Base-by-base conservation (phyloP, 2,888 invertebrate species). In the Alloscopus bannaensis region DNA sequence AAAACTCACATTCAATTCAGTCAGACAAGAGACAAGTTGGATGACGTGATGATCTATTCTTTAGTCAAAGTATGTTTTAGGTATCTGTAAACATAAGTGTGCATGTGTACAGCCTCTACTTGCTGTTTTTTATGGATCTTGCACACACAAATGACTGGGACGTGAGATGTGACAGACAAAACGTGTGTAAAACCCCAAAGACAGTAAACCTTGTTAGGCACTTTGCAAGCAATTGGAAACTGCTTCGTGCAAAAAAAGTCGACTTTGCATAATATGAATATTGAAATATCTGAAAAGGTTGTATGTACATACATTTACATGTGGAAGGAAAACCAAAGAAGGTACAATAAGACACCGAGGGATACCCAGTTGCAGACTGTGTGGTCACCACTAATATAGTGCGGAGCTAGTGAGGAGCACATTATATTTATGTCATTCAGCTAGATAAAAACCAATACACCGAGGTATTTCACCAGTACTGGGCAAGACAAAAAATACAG, bases 11-110 rank as follows among this genome's bases (percentile, higher is more conserved):
- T 64, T 65, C 42, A 57, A 64, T 73, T 73, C 65, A 64, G 64
- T 64, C 64, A 31, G 11, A 42, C 69, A 26, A 73, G 42, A 73
- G 72, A 65, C 72, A 73, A 73, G 72, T 65, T 65, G 65, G 62
- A 62, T 59, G 50, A 71, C 40, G 55, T 47, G 36, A 55, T 64
- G 72, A 73, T 55, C 64, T 57, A 64, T 72, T 31, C 50, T 47
- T 28, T 18, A 16, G 36, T 20, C 18, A 40, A 42, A 40, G 18
- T 45, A 70, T 59, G 42, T 42, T 47, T 59, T 59, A 59, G 29
- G 20, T 31, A 59, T 40, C 36, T 20, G 11, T 24, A 24, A 66
- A n/a, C 29, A 50, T n/a, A 22, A 18, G 47, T 50, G 66, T 36
- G 36, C 36, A 13, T 36, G 36, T 6, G 13, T 52, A 52, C 4